phyloP scores from a whole-genome alignment of 2,797 vertebrate genomes.

The Geotrypetes seraphini region DNA sequence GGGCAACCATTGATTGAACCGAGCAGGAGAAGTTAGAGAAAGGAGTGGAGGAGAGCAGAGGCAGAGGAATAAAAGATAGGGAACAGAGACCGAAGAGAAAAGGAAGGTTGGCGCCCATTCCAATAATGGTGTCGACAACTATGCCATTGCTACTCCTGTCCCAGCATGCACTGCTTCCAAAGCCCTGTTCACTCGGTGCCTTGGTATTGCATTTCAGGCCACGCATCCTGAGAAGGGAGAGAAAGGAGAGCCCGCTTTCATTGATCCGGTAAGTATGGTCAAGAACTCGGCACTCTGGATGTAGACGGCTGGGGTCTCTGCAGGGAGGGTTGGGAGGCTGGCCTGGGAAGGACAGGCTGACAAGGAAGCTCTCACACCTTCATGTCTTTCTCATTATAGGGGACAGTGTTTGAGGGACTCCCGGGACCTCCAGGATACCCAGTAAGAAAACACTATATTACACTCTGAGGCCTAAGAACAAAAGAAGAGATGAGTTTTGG shows the following conservation, averaged over 20 bases:
- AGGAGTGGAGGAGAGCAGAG: background rate
- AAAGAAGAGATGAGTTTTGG: too few relatives aligned
- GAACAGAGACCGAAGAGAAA: too few relatives aligned
- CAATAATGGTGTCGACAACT: background rate
- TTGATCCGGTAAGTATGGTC: constrained; percentile 65
- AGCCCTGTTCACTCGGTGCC: too few relatives aligned
- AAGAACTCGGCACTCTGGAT: too few relatives aligned
- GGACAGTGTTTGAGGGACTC: constrained; percentile 57
- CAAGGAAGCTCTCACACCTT: background rate
- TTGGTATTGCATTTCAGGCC: too few relatives aligned
- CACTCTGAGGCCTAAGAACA: too few relatives aligned
- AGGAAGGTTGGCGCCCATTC: background rate
- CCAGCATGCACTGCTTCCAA: too few relatives aligned
- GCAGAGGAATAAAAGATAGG: too few relatives aligned
- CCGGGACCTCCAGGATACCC: constrained; percentile 58
- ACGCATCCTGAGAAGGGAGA: constrained; percentile 63
- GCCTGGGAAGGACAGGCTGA: rapidly evolving
- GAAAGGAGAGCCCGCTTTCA: constrained; percentile 70
- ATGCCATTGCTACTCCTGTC: background rate
- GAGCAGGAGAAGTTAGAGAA: background rate
- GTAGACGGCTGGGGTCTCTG: rapidly evolving
- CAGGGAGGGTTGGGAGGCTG: too few relatives aligned
- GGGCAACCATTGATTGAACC: too few relatives aligned
- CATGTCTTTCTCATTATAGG: constrained; percentile 41
- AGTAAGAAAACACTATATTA: too few relatives aligned